Conservation (phyloP, 2,888 invertebrate genomes). For the Amblyjoppa proteus region DNA sequence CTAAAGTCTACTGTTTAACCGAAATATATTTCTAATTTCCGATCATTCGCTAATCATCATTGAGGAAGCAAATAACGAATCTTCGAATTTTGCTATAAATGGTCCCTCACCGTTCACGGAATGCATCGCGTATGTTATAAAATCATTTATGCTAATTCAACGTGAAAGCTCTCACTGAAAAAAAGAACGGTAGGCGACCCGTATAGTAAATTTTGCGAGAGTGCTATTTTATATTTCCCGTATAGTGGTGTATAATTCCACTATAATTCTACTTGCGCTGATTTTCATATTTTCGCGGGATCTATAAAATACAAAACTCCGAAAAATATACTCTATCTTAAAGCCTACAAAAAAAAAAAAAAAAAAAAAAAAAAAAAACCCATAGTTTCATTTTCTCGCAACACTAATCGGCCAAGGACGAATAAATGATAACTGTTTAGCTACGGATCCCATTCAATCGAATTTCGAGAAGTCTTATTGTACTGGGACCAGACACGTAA, state of each 20-base stretch:
- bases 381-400: background rate
- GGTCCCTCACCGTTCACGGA: constrained; percentile 13
- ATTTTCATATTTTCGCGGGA: background rate
- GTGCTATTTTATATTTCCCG: background rate
- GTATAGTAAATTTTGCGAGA: background rate
- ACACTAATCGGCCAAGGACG: constrained; percentile 1
- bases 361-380: background rate
- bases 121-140: constrained; percentile 6
- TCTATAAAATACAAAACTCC: background rate
- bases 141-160: background rate
- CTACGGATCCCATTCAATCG: constrained; percentile 39
- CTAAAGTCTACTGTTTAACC: constrained; percentile 21
- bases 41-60: background rate
- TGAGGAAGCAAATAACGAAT: background rate
- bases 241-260: background rate
- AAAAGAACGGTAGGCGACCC: background rate
- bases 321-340: background rate
- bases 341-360: background rate
- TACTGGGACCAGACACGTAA: constrained; percentile 66
- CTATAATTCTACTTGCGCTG: background rate
- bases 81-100: constrained; percentile 2
- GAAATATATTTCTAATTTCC: constrained; percentile 19
- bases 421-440: constrained; percentile 20
- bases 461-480: constrained; percentile 62
- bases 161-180: background rate